Evolutionary conservation across 2,797 vertebrate species (phyloP).

Genomic region (Pampus argenteus): DNA sequence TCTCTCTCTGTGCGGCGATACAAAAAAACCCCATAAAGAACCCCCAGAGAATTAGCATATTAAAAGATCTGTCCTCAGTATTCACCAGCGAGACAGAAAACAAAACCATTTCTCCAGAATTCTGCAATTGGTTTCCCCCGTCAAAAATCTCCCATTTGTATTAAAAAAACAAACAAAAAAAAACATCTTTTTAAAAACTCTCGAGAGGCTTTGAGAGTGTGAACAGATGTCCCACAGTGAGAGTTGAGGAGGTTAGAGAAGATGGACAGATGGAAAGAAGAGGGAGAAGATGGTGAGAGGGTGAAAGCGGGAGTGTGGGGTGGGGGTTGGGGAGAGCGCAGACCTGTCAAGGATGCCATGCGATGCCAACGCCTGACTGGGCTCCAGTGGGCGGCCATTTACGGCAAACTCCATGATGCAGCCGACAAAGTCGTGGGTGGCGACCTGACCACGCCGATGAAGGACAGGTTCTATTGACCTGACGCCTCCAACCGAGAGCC

Average conservation of each 20-base stretch:
- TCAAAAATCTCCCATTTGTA: constrained; percentile 69
- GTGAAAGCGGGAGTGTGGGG: constrained; percentile 1
- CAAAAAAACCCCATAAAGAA: constrained; percentile 67
- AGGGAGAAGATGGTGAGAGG: constrained; percentile 41
- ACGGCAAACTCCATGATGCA: constrained; percentile 99
- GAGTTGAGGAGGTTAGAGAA: constrained; percentile 61
- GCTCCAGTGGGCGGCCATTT: constrained; percentile 97
- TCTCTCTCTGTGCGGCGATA: constrained; percentile 54
- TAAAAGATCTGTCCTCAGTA: constrained; percentile 77
- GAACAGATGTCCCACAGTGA: constrained; percentile 74
- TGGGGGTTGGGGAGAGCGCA: constrained; percentile 42
- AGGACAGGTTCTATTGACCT: constrained; percentile 91
- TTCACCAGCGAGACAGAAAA: constrained; percentile 61
- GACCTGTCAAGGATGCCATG: constrained; percentile 97
- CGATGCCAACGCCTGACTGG: constrained; percentile 93
- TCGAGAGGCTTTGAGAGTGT: constrained; percentile 56
- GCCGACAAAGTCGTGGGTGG: constrained; percentile 96
- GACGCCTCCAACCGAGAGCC: constrained; percentile 95
- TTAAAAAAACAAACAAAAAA: constrained; percentile 47
- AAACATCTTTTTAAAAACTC: constrained; percentile 64
- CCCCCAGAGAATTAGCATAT: constrained; percentile 80
- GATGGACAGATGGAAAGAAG: constrained; percentile 62
- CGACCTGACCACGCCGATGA: constrained; percentile 92
- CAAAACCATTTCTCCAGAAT: constrained; percentile 64
- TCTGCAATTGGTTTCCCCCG: constrained; percentile 56